Evolutionary conservation across 2,888 invertebrate genomes (phyloP).

Genomic region (Acanthosepion pharaonis): DNA sequence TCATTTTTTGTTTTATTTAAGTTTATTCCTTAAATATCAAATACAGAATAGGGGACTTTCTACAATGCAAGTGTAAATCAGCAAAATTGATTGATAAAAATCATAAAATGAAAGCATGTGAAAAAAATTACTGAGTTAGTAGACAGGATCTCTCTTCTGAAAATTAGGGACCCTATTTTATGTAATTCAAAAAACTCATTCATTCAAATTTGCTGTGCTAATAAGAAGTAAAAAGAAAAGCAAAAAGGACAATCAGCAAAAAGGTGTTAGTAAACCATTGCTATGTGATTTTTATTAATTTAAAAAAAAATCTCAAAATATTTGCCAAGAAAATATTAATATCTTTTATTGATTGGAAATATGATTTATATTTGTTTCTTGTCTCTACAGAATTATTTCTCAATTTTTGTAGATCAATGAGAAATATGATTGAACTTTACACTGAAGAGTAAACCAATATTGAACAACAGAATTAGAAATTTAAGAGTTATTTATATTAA

Average conservation of each 20-base stretch:
- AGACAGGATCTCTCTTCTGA: too few relatives aligned
- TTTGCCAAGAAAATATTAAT: neutral
- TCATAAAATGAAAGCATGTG: too few relatives aligned
- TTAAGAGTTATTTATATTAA: neutral
- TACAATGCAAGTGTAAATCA: too few relatives aligned
- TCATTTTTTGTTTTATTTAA: too few relatives aligned
- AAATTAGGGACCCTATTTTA: too few relatives aligned
- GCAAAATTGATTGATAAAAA: too few relatives aligned
- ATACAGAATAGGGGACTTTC: too few relatives aligned
- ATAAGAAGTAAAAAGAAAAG: neutral
- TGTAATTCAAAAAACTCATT: too few relatives aligned
- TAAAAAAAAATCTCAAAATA: too few relatives aligned
- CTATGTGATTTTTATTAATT: neutral
- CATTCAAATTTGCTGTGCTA: too few relatives aligned
- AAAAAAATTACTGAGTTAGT: too few relatives aligned
- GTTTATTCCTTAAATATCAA: too few relatives aligned
- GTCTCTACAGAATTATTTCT: neutral
- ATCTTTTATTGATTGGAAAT: neutral
- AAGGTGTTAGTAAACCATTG: neutral
- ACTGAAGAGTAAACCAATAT: neutral
- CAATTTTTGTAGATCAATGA: neutral
- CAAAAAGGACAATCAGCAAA: neutral
- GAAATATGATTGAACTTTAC: neutral
- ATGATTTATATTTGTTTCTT: neutral
- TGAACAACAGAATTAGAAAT: neutral